Evolutionary conservation across 2,113 vertebrate species (phyloP), one percentile per base, ranked within the genome.

Genomic region (Megaceryle torquata): DNA sequence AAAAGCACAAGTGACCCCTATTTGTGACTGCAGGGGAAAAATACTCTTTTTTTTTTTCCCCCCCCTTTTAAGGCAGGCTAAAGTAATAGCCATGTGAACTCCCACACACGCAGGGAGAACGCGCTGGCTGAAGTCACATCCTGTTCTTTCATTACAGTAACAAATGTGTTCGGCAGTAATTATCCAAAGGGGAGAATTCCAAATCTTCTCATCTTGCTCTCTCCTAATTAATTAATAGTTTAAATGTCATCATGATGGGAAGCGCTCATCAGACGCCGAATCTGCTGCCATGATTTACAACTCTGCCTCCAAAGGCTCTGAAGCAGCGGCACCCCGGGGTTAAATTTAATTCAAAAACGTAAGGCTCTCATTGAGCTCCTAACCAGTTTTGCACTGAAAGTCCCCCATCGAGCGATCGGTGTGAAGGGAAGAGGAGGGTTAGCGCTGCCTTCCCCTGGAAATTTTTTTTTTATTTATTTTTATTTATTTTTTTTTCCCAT

Each of bases 211-310:
- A 98, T 97, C 96, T 97, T 95, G 96, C 95, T 85, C 86, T 94
- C 95, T 97, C 97, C 97, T 98, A 98, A 98, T 99, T 98, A 98
- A 98, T 98, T 97, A 98, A 98, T 98, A 98, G 98, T 98, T 98
- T 98, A 98, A 98, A 99, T 98, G 98, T 98, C 98, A 98, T 98
- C 97, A 96, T 98, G 98, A 97, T 97, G 97, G 98, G 97, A 98
- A 95, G 95, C 97, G 97, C 97, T 98, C 98, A 98, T 98, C 98
- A 98, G 97, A 96, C 96, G 97, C 96, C 89, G 97, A 97, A 98
- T 97, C 98, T 96, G 96, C 96, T 95, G 93, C 94, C 82, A 95
- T 98, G 97, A 98, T 98, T 98, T 98, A 98, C 96, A 97, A 96
- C 94, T 97, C 95, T 96, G 95, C 94, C 94, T 94, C 96, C 95